A percentile compares a stretch with the other conserved stretches of the same genome.
Conservation (phyloP, 1,140 invertebrate species). For the Bradynema listronoti region DNA sequence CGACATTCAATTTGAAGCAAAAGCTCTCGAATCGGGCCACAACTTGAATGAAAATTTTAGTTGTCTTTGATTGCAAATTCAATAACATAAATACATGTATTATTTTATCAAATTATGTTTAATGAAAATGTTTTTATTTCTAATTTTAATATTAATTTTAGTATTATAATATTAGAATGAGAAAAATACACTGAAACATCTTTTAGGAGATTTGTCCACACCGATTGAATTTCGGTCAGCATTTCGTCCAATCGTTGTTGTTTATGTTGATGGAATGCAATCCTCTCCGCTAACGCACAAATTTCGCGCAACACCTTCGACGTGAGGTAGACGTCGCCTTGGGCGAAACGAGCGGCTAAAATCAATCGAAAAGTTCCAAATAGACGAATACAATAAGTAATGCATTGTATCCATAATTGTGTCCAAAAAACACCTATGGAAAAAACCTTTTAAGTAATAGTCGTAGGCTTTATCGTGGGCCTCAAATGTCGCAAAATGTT, state of each 20-base stretch:
- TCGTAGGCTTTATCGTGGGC: constrained; percentile 1
- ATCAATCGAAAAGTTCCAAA: too few species aligned
- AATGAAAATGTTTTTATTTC: neutral
- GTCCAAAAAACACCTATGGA: neutral
- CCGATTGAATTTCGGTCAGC: neutral
- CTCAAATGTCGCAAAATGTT: constrained; percentile 2
- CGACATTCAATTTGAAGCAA: constrained; percentile 11
- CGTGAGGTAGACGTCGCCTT: constrained; percentile 4
- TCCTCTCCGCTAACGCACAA: too few species aligned
- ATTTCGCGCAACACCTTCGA: constrained; percentile 5
- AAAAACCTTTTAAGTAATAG: constrained; percentile 10
- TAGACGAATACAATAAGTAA: too few species aligned
- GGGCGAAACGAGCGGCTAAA: constrained; percentile 10
- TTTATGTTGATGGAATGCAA: neutral
- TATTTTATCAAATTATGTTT: neutral
- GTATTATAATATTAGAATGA: neutral
- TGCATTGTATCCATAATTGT: too few species aligned
- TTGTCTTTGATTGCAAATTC: too few species aligned
- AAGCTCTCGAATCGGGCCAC: constrained; percentile 9
- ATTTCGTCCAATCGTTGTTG: neutral
- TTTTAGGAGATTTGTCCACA: constrained; percentile 11
- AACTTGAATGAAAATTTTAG: constrained; percentile 8
- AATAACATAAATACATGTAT: too few species aligned
- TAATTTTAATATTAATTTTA: neutral
- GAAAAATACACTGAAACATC: constrained; percentile 16